Base-by-base conservation (phyloP, 2,888 invertebrate species). In the Cylindroiulus punctatus region DNA sequence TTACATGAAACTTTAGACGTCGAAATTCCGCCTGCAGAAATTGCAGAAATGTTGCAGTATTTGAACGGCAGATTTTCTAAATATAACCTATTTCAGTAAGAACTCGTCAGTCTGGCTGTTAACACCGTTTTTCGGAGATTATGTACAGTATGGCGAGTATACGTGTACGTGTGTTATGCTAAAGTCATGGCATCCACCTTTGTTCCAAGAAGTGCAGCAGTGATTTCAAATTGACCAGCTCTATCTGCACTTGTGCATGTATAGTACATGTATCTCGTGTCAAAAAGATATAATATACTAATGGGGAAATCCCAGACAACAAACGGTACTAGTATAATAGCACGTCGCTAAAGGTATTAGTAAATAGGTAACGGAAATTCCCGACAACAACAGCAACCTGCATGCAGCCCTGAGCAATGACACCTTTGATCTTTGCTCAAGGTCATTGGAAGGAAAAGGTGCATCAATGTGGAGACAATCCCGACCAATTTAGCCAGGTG, bases 351-450 rank as follows among this genome's bases (percentile, higher is more conserved):
- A 76, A 76, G n/a, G n/a, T 76, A 26, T 30, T 30, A 30, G 7
- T 36, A 36, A 2, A 76, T 17, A 76, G 76, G 76, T 17, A 76
- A 76, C 76, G 76, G 76, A 76, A 76, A 76, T 76, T 30, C 26
- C 17, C 10, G 76, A 30, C 30, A 76, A 14, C 26, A 36, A 26
- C 76, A 65, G 65, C 12, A 26, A 12, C 8, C 26, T 10, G 26
- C 65, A 14, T 76, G 30, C 10, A 12, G 30, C 76, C 30, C 76
- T 76, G 30, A 30, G 76, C 76, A 76, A 26, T 76, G 26, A 26
- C 76, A 76, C 26, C 76, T 30, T 0, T 76, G 26, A 0, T 30
- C 26, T 65, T 65, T 10, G 17, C 76, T 30, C 76, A 76, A 76
- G 76, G 76, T 26, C 76, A 76, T 76, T 76, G 76, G 26, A 26